A percentile compares a stretch with the other conserved stretches of the same genome.
phyloP scores from a whole-genome alignment of 2,888 invertebrate genomes.

The Cheilosia pagana region DNA sequence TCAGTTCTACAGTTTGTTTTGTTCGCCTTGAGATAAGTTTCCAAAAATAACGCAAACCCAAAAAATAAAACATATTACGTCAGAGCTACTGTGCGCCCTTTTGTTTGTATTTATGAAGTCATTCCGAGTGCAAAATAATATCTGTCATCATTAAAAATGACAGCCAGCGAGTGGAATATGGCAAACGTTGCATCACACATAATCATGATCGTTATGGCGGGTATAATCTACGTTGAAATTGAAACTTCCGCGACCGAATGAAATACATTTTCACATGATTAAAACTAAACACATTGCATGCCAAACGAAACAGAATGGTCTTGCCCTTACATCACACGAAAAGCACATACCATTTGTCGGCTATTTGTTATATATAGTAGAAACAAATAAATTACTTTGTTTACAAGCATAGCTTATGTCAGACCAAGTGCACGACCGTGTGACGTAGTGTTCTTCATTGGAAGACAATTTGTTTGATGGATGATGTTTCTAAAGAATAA shows the following conservation, averaged over 20 bases:
- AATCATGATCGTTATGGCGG: slow-evolving; percentile 39
- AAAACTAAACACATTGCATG: slow-evolving; percentile 51
- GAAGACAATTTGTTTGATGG: slow-evolving; percentile 28
- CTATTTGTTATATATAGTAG: slow-evolving; percentile 20
- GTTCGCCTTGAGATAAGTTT: slow-evolving; percentile 63
- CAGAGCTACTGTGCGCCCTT: slow-evolving; percentile 19
- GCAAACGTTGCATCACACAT: slow-evolving; percentile 20
- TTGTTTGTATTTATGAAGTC: slow-evolving; percentile 47
- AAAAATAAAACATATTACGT: slow-evolving; percentile 2
- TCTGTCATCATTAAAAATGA: slow-evolving; percentile 71
- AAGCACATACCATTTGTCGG: slow-evolving; percentile 13
- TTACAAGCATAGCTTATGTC: slow-evolving; percentile 28
- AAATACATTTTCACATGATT: slow-evolving; percentile 40
- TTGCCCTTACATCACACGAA: slow-evolving; percentile 33
- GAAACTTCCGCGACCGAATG: slow-evolving; percentile 61
- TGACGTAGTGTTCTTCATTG: slow-evolving; percentile 38
- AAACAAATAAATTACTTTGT: slow-evolving; percentile 39
- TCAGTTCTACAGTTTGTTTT: slow-evolving; percentile 6
- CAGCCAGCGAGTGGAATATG: slow-evolving; percentile 44
- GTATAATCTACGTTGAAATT: slow-evolving; percentile 63
- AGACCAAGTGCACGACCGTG: slow-evolving; percentile 17
- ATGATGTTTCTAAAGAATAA: slow-evolving; percentile 15
- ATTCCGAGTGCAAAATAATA: slow-evolving; percentile 55
- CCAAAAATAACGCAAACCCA: slow-evolving; percentile 44
- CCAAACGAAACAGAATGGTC: slow-evolving; percentile 17